Evolutionary conservation across 2,113 vertebrate genomes (phyloP), one percentile per base, ranked within the genome.

Genomic region (Thermophis baileyi): DNA sequence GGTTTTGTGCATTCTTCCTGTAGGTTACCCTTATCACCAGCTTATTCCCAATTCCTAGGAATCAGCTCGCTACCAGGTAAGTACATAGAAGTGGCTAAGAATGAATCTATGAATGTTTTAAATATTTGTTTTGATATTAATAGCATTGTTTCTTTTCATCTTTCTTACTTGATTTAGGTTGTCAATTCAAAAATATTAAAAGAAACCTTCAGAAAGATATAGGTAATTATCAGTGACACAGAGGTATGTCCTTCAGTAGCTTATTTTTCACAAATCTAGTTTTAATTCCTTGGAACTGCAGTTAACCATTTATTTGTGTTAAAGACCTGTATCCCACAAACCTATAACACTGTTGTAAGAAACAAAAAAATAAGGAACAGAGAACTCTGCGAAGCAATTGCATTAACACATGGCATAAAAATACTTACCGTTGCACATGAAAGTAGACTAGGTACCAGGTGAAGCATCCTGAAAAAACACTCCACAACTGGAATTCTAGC

Each of bases 11-110:
- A 54, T 85, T 27, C 1, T 49, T 47, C 55, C 92, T 47, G 9
- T 16, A 99, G 99, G 99, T 94, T 99, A 85, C 95, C 98, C 88
- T 95, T 99, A 96, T 97, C 98, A 44, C 94, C 96, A 74, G 97
- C 97, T 69, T 98, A 98, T 27, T 97, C 98, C 1, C 97, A 98
- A 92, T 97, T 97, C 94, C 97, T 99, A 6, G 99, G 98, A 85
- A 97, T 99, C 54, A 99, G 98, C 96, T 97, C 98, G n/a, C 97
- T 99, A 91, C 99, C 98, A 96, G 99, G 98, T 99, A 96, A 94
- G 97, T 93, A 85, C 18, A 81, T 22, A 44, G 30, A 5, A 14
- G 5, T 90, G 12, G 0, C 18, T 87, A 30, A 86, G 94, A n/a
- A 46, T 85, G n/a, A 93, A 2, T 51, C 10, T 14, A 50, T 50